A percentile compares a stretch with the other conserved stretches of the same genome.
These are phyloP conservation scores for Onchidella celtica DNA, from an alignment of 2,888 invertebrate species.

Conservation along the genomic window DNA sequence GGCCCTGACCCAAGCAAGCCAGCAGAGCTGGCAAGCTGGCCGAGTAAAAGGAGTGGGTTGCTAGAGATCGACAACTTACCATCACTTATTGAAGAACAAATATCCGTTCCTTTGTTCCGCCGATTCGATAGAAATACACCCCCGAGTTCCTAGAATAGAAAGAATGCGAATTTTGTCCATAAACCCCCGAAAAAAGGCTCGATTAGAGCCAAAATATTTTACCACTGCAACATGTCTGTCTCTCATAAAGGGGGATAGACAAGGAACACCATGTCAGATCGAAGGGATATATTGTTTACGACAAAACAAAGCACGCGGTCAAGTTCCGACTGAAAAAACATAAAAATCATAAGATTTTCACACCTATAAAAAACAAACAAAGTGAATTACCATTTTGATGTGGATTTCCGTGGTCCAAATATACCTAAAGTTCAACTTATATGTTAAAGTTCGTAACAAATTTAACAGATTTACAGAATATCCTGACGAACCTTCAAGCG, in stretches of 20 bases:
- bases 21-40: background rate
- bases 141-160: slow-evolving; percentile 32
- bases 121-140: slow-evolving; percentile 1
- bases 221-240: slow-evolving; percentile 68
- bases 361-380: too few species aligned
- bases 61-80: slow-evolving; percentile 7
- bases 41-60: background rate
- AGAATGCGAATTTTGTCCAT: slow-evolving; percentile 31
- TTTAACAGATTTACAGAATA: background rate
- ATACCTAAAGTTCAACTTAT: too few species aligned
- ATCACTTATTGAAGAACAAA: slow-evolving; percentile 36
- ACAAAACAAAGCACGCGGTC: background rate
- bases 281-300: slow-evolving; percentile 53
- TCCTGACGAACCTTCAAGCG: slow-evolving; percentile 21
- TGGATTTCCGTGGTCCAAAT: too few species aligned
- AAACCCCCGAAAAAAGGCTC: slow-evolving; percentile 72
- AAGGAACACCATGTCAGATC: slow-evolving; percentile 61
- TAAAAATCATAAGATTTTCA: too few species aligned
- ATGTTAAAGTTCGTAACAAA: too few species aligned
- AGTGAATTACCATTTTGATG: too few species aligned
- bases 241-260: slow-evolving; percentile 68
- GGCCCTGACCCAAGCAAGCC: slow-evolving; percentile 41
- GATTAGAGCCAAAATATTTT: slow-evolving; percentile 67
- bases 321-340: too few species aligned
- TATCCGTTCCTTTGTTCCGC: slow-evolving; percentile 37